A percentile compares a stretch with the other conserved stretches of the same genome.
phyloP scores from a whole-genome alignment of 2,113 vertebrate genomes.

The Cyanoliseus patagonus region DNA sequence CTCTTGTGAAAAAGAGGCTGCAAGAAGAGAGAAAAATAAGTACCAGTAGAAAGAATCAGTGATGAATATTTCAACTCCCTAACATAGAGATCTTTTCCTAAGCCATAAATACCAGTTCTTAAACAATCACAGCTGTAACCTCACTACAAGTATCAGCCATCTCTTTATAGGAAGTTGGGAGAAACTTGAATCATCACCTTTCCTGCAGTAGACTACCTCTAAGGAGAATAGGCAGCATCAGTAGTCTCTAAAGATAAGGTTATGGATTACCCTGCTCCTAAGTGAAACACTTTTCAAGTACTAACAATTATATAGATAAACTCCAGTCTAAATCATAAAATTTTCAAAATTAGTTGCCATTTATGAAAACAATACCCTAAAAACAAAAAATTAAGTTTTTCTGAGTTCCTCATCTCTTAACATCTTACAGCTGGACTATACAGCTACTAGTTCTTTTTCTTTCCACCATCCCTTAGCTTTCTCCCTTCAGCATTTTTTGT shows the following conservation, averaged over 20 bases:
- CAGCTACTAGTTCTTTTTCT: neutral
- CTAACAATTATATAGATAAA: neutral
- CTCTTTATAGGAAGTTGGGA: neutral
- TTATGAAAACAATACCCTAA: neutral
- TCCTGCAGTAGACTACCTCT: neutral
- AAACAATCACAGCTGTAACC: neutral
- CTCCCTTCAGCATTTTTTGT: neutral
- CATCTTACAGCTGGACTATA: neutral
- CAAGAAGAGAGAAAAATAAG: neutral
- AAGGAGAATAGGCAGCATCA: neutral
- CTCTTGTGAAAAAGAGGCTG: neutral
- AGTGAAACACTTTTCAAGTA: neutral
- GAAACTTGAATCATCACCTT: neutral
- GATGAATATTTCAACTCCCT: neutral
- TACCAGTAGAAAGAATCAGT: neutral
- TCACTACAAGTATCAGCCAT: neutral
- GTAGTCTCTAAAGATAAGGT: neutral
- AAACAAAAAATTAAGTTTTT: neutral
- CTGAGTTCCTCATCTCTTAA: neutral
- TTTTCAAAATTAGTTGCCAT: neutral
- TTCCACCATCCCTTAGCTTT: neutral
- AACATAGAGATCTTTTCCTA: neutral
- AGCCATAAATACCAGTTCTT: neutral
- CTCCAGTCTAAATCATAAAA: neutral
- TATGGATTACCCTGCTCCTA: neutral